Evolutionary conservation across 2,113 vertebrate genomes (phyloP), one percentile per base, ranked within the genome.

Genomic region (Dasyurus viverrinus): DNA sequence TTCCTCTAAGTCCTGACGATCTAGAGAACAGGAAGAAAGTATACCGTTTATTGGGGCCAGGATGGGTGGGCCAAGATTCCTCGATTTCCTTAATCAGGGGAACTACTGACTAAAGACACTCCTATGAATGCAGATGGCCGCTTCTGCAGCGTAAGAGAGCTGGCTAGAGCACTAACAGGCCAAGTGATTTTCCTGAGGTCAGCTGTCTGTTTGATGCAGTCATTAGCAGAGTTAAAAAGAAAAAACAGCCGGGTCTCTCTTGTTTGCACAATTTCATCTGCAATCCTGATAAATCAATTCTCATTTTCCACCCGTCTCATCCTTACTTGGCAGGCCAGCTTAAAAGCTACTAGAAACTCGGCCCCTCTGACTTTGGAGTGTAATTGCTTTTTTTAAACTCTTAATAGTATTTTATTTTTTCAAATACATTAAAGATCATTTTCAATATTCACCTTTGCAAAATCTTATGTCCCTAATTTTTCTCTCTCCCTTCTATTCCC

Each of bases 1-100:
- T 98, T 99, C 99, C 98, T 99, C 99, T 92, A 99, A 99, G 97
- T 99, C 99, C 99, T 99, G 99, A 42, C 99, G 99, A 97, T 99
- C 99, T 99, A 97, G 57, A 95, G n/a, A 23, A 42, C 96, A 95
- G 90, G 53, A 94, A 95, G 8, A 91, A 91, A 92, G 23, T 36
- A 52, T 94, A 84, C 46, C 89, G 53, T 5, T 91, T 9, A 92
- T 12, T 23, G 52, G 52, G 53, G 54, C 95, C 30, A 53, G 42
- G 46, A 57, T 27, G 52, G 47, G 68, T 42, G 16, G n/a, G n/a
- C n/a, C n/a, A 42, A 23, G 19, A 8, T 6, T 84, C 68, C 42
- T 4, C n/a, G n/a, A 8, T 42, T 42, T 84, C n/a, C 22, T 22
- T 84, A 22, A 5, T 8, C 7, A 8, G 19, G 68, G n/a, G n/a